These are phyloP conservation scores for Crax fasciolata DNA, from an alignment of 2,797 vertebrate species.

Conservation along the genomic window DNA sequence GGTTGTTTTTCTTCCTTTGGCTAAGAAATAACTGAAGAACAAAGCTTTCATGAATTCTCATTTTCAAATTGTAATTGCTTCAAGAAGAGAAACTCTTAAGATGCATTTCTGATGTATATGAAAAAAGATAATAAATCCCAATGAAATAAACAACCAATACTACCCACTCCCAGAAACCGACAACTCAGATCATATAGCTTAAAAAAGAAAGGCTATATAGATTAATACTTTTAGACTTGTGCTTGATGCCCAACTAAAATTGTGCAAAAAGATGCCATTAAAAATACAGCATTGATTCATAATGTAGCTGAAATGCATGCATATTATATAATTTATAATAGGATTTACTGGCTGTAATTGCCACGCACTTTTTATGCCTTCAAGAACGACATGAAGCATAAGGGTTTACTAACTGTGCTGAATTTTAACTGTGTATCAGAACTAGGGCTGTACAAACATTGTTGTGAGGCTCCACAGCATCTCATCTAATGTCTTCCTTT, in stretches of 20 bases:
- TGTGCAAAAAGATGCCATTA: background rate
- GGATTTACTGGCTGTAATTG: conserved; percentile 51
- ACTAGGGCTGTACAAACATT: background rate
- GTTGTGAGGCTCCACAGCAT: background rate
- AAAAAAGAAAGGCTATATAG: background rate
- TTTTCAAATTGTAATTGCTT: conserved; percentile 32
- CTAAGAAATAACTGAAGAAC: conserved; percentile 13
- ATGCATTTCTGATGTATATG: background rate
- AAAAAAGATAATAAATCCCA: background rate
- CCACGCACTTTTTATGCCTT: background rate
- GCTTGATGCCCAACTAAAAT: background rate
- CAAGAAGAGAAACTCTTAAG: conserved; percentile 18
- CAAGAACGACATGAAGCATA: background rate
- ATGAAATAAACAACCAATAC: background rate
- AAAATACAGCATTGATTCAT: background rate
- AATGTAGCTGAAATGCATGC: background rate
- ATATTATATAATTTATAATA: conserved; percentile 10
- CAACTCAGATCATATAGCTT: background rate
- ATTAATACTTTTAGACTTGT: background rate
- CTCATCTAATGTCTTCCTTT: background rate
- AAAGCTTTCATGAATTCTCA: conserved; percentile 5
- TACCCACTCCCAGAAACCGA: background rate
- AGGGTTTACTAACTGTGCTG: conserved; percentile 13
- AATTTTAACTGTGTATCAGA: conserved; percentile 13
- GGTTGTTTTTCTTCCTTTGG: background rate